A percentile compares a stretch with the other conserved stretches of the same genome.
Evolutionary conservation across 1,140 invertebrate genomes (phyloP).

Genomic region (Solen grandis): DNA sequence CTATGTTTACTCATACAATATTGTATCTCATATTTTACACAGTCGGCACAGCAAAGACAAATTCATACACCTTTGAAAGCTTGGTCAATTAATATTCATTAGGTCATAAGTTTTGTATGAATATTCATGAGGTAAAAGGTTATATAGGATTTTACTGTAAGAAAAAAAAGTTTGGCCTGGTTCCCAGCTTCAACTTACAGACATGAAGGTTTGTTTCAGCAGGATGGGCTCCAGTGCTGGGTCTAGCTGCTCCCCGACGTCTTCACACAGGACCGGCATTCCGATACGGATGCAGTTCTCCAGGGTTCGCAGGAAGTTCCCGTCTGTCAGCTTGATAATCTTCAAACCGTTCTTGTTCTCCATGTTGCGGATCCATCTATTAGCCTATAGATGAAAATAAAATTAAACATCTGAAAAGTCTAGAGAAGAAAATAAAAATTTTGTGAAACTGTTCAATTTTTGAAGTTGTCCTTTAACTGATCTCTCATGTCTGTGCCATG

Average conservation of each 20-base stretch:
- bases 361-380: constrained; percentile 92
- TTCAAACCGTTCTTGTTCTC: constrained; percentile 88
- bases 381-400: constrained; percentile 84
- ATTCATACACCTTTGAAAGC: no score
- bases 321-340: constrained; percentile 87
- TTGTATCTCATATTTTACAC: no score
- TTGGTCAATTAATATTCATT: no score
- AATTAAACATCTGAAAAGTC: not conserved
- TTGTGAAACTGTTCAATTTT: not conserved
- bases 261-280: constrained; percentile 80
- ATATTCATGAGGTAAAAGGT: no score
- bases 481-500: no score
- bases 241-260: constrained; percentile 80
- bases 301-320: constrained; percentile 83
- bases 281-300: constrained; percentile 81
- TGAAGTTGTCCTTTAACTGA: not conserved
- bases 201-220: constrained; percentile 81
- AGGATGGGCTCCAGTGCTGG: constrained; percentile 81
- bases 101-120: no score
- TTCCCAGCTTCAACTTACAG: no score
- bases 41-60: no score
- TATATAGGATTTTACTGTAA: no score
- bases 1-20: no score
- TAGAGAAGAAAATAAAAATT: not conserved
- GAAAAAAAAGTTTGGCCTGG: no score